Percentiles rank a stretch among this genome's conserved stretches.
phyloP scores from a whole-genome alignment of 2,113 vertebrate species.

The Rhea pennata region DNA sequence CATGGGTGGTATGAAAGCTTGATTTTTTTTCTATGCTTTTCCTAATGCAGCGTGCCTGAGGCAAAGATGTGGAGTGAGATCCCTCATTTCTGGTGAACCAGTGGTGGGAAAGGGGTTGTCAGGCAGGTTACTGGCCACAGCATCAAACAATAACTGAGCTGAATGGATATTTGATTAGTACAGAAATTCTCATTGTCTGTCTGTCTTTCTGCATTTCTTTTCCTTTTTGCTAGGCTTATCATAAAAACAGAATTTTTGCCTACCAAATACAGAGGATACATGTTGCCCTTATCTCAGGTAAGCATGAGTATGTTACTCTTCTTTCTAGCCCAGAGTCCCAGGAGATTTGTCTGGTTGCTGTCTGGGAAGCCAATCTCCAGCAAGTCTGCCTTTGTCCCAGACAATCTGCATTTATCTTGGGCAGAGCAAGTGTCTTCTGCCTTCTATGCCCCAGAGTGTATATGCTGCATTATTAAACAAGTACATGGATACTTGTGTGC shows the following conservation, averaged over 20 bases:
- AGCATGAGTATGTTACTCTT: not conserved
- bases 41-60: not conserved
- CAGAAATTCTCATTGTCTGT: not conserved
- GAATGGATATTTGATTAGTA: not conserved
- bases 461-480: not conserved
- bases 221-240: constrained; percentile 79
- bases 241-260: constrained; percentile 96
- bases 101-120: not conserved
- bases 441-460: accelerated
- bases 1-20: not conserved
- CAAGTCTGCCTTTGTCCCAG: not conserved
- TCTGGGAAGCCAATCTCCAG: not conserved
- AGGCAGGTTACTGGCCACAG: not conserved
- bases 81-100: not conserved
- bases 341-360: not conserved
- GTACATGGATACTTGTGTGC: not conserved
- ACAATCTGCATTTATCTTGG: not conserved
- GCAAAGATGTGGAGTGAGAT: not conserved
- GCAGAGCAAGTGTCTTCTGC: accelerated
- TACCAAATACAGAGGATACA: constrained; percentile 83
- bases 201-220: not conserved
- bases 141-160: not conserved
- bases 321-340: accelerated
- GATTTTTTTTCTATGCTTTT: not conserved
- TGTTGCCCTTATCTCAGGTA: constrained; percentile 92